phyloP scores from a whole-genome alignment of 2,888 invertebrate genomes.

The Cephus pulcher region DNA sequence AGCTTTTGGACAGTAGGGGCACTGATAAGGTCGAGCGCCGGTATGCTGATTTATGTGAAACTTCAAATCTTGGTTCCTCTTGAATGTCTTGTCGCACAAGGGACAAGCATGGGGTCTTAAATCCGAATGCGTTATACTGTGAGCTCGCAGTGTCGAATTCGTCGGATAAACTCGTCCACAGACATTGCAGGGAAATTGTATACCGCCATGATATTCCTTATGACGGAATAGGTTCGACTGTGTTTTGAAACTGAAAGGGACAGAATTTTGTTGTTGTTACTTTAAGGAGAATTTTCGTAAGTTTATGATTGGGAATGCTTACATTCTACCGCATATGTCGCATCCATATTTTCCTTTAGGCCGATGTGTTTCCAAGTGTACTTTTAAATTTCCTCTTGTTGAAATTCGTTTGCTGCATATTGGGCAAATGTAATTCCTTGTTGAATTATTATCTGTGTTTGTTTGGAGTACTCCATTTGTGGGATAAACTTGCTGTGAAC shows the following conservation, averaged over 20 bases:
- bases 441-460: constrained; percentile 55
- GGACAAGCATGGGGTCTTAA: constrained; percentile 77
- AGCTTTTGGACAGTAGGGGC: constrained; percentile 79
- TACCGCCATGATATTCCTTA: constrained; percentile 72
- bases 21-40: constrained; percentile 79
- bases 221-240: constrained; percentile 74
- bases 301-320: constrained; percentile 57
- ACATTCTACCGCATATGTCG: constrained; percentile 77
- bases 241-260: constrained; percentile 73
- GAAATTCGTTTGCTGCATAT: constrained; percentile 74
- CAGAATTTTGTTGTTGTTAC: neutral
- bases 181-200: constrained; percentile 74
- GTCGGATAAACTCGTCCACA: constrained; percentile 79
- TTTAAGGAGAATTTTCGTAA: constrained; percentile 11
- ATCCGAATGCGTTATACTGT: constrained; percentile 78
- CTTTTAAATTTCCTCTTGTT: constrained; percentile 73
- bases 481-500: constrained; percentile 54
- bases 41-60: constrained; percentile 82
- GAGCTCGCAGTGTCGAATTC: constrained; percentile 75
- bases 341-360: constrained; percentile 74
- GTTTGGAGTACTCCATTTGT: constrained; percentile 56
- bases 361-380: constrained; percentile 75
- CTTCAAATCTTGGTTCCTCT: constrained; percentile 81
- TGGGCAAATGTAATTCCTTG: constrained; percentile 69
- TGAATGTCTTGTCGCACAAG: constrained; percentile 78